A percentile compares a stretch with the other conserved stretches of the same genome.
Conservation (phyloP, 2,113 vertebrate species). For the Regulus satrapa region DNA sequence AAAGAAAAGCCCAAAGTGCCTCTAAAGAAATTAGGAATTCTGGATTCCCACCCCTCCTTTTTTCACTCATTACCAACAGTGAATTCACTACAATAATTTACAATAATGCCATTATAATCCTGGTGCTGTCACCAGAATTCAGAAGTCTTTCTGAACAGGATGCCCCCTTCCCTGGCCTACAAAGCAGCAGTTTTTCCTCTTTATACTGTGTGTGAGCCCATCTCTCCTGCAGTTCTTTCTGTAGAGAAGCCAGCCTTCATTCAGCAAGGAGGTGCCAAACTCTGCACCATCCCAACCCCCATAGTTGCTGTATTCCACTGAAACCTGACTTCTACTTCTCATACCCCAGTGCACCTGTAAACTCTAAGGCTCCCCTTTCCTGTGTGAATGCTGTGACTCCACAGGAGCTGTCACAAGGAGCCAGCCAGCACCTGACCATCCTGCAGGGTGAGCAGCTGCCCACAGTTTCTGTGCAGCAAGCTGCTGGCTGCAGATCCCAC, state of each 20-base stretch:
- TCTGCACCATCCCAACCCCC: neutral
- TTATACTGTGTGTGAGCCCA: neutral
- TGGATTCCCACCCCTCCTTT: neutral
- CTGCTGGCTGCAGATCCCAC: neutral
- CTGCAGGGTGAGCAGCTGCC: neutral
- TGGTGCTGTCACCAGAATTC: neutral
- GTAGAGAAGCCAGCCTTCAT: neutral
- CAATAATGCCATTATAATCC: neutral
- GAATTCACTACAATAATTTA: neutral
- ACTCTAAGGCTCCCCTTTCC: neutral
- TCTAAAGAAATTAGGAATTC: neutral
- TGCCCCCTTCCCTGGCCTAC: no score
- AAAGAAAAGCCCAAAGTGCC: neutral
- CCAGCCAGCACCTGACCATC: neutral
- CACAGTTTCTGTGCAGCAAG: neutral
- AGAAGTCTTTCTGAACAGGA: neutral
- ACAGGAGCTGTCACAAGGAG: neutral
- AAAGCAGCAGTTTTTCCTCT: neutral
- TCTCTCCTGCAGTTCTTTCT: neutral
- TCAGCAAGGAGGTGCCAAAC: neutral
- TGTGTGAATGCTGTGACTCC: neutral
- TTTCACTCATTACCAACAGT: neutral
- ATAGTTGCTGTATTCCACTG: neutral
- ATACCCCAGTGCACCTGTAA: neutral
- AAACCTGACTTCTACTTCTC: neutral